A percentile compares a stretch with the other conserved stretches of the same genome.
These are phyloP conservation scores for Limnodromus scolopaceus DNA, from an alignment of 2,797 vertebrate species.

Conservation along the genomic window DNA sequence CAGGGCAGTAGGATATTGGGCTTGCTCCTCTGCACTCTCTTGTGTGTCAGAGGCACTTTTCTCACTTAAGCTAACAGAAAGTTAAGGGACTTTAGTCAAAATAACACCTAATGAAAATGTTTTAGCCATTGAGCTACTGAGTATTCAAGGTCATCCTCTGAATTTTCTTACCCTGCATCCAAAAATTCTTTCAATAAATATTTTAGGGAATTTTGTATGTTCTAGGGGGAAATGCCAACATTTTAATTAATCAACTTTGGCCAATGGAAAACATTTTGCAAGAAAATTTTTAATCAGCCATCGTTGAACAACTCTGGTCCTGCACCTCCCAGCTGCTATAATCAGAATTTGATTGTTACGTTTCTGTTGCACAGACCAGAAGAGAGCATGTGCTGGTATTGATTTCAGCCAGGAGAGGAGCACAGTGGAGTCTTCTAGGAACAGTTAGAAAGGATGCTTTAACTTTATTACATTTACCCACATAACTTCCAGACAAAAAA, in stretches of 20 bases:
- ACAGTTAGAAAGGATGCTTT: not conserved
- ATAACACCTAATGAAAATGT: not conserved
- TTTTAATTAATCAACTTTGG: not conserved
- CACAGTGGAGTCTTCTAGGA: not conserved
- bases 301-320: not conserved
- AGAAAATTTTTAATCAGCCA: not conserved
- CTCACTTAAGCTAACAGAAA: not conserved
- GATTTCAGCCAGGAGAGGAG: not conserved
- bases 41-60: not conserved
- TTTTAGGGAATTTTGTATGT: not conserved
- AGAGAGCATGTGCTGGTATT: not conserved
- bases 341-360: not conserved
- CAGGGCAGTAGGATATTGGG: not conserved
- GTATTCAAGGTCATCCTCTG: not conserved
- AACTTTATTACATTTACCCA: not conserved
- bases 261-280: not conserved
- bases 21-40: not conserved
- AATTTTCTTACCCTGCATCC: not conserved
- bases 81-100: not conserved
- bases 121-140: not conserved
- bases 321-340: not conserved
- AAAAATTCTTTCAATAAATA: not conserved
- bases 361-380: not conserved
- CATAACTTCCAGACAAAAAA: not conserved
- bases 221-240: not conserved